Evolutionary conservation across 1,140 invertebrate species (phyloP).

Genomic region (Drosophila jambulina): DNA sequence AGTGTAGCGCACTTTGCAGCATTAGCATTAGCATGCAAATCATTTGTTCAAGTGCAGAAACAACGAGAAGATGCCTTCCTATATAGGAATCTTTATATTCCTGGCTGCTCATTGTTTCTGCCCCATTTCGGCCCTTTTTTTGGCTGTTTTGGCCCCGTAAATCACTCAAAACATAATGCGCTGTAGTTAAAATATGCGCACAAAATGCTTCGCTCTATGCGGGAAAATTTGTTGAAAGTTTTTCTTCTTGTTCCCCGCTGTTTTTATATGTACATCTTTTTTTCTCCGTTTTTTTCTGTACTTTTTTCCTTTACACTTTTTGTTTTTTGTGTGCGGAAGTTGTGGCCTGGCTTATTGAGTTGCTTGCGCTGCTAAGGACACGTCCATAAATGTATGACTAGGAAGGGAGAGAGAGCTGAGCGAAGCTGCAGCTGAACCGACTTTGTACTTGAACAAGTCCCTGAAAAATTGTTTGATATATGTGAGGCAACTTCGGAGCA

Average conservation of each 20-base stretch:
- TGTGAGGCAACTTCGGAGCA: slow-evolving; percentile 15
- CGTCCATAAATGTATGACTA: slow-evolving; percentile 62
- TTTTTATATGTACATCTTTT: slow-evolving; percentile 22
- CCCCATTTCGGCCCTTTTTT: slow-evolving; percentile 5
- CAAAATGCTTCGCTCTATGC: slow-evolving; percentile 45
- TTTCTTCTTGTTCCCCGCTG: slow-evolving; percentile 41
- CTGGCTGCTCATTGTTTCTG: slow-evolving; percentile 24
- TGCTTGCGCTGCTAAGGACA: slow-evolving; percentile 55
- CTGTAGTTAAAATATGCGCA: slow-evolving; percentile 77
- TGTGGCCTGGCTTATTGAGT: slow-evolving; percentile 66
- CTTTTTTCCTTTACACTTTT: slow-evolving; percentile 6
- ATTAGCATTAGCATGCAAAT: slow-evolving; percentile 65
- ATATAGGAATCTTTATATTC: slow-evolving; percentile 27
- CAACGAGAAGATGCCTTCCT: slow-evolving; percentile 8
- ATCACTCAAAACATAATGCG: slow-evolving; percentile 80
- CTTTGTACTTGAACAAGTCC: slow-evolving; percentile 50
- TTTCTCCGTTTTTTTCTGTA: neutral
- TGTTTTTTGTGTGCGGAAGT: slow-evolving; percentile 31
- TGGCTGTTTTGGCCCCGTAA: slow-evolving; percentile 49
- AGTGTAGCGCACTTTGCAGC: slow-evolving; percentile 68
- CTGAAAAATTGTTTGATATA: slow-evolving; percentile 55
- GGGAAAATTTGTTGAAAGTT: slow-evolving; percentile 61
- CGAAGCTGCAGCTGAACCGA: slow-evolving; percentile 41
- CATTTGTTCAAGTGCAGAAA: slow-evolving; percentile 55
- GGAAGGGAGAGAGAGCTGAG: neutral